Conservation (phyloP, 2,797 vertebrate genomes). For the Cryptoprocta ferox region DNA sequence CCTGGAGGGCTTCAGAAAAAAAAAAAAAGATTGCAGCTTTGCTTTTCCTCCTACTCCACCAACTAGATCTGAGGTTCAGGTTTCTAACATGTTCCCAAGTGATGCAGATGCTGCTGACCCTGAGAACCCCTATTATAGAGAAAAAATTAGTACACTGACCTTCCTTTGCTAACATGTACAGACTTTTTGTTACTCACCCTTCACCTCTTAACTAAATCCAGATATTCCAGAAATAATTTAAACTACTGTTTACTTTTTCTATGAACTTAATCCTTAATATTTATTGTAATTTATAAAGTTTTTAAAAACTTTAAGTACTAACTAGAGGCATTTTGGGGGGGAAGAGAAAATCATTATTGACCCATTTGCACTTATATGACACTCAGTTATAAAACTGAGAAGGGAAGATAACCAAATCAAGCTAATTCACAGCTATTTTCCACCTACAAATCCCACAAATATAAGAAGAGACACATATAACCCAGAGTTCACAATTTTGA, state of each 20-base stretch:
- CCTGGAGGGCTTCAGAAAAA: not conserved
- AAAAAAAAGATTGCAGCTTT: not conserved
- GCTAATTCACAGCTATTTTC: constrained; percentile 11
- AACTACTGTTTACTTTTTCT: constrained; percentile 18
- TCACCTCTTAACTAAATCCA: constrained; percentile 22
- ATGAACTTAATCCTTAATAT: not conserved
- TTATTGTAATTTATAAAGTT: constrained; percentile 25
- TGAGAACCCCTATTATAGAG: not conserved
- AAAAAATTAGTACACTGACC: not conserved
- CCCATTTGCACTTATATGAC: not conserved
- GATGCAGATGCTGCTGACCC: not conserved
- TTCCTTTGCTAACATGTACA: not conserved
- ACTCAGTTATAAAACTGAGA: not conserved
- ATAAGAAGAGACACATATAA: constrained; percentile 13
- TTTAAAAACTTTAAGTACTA: not conserved
- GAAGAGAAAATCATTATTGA: not conserved
- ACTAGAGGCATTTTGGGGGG: not conserved
- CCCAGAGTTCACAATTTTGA: not conserved
- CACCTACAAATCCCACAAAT: not conserved
- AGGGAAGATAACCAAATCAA: not conserved
- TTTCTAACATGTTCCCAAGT: not conserved
- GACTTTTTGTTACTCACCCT: not conserved
- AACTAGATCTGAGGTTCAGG: not conserved
- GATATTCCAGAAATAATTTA: not conserved
- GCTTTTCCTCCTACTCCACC: not conserved